These are phyloP conservation scores for Rotaria magnacalcarata DNA, from an alignment of 2,888 invertebrate genomes.

Conservation along the genomic window DNA sequence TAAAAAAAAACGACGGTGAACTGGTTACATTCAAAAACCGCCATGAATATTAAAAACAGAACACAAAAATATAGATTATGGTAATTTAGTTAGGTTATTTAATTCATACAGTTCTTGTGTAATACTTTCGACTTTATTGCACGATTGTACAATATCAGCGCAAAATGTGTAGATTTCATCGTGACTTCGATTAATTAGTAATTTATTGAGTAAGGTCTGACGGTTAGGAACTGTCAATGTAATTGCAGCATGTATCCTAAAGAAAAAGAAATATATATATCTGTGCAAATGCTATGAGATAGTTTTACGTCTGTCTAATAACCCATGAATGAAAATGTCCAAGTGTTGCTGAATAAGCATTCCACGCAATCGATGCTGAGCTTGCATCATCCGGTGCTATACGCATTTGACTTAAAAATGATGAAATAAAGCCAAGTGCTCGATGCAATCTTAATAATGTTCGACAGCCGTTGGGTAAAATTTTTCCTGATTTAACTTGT, in stretches of 20 bases:
- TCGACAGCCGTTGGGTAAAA: constrained; percentile 4
- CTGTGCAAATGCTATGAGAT: too few relatives aligned
- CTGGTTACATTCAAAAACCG: not conserved
- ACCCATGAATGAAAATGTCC: constrained; percentile 25
- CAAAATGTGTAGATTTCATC: not conserved
- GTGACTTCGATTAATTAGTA: not conserved
- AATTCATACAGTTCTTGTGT: constrained; percentile 15
- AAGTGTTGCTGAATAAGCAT: not conserved
- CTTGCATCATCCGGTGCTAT: not conserved
- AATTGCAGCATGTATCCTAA: constrained; percentile 17
- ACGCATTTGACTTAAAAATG: constrained; percentile 19
- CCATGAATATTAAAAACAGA: not conserved
- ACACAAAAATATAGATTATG: not conserved
- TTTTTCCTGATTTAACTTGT: not conserved
- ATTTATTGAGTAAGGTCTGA: not conserved
- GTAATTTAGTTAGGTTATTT: not conserved
- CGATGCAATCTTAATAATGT: constrained; percentile 34
- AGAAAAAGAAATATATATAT: not conserved
- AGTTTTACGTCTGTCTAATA: not conserved
- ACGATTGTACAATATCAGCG: not conserved
- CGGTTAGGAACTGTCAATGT: not conserved
- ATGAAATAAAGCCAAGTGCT: not conserved
- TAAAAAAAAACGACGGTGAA: too few relatives aligned
- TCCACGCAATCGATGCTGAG: not conserved
- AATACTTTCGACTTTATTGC: not conserved